Percentiles rank a stretch among this genome's conserved stretches.
phyloP scores from a whole-genome alignment of 2,797 vertebrate species.

The Myripristis murdjan region DNA sequence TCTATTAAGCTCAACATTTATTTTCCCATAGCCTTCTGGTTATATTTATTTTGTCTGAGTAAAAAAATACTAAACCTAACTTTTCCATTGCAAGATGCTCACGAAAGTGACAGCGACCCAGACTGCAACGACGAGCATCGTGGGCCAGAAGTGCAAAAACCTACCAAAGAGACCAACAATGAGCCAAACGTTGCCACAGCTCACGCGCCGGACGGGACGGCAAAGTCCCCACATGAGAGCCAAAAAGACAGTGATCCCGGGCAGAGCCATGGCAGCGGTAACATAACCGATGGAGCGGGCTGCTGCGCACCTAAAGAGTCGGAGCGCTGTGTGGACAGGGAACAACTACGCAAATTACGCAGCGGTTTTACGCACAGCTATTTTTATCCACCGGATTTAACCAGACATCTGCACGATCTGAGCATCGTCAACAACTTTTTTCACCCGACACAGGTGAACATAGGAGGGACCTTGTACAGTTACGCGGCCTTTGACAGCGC shows the following conservation, averaged over 20 bases:
- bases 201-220: constrained; percentile 47
- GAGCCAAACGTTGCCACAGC: constrained; percentile 51
- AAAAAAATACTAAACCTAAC: background rate
- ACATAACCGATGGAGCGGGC: constrained; percentile 75
- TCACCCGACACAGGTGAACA: constrained; percentile 85
- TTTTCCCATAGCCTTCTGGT: too few relatives aligned
- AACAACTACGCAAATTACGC: constrained; percentile 71
- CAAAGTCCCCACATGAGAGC: constrained; percentile 43
- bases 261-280: constrained; percentile 73
- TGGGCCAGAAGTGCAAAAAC: constrained; percentile 75
- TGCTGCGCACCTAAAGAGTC: constrained; percentile 56
- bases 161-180: constrained; percentile 66
- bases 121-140: constrained; percentile 78
- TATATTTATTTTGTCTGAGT: background rate
- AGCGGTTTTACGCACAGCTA: constrained; percentile 78
- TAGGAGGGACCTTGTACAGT: constrained; percentile 86
- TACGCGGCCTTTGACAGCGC: constrained; percentile 81
- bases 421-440: constrained; percentile 79
- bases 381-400: constrained; percentile 81
- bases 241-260: constrained; percentile 80
- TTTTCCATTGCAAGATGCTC: constrained; percentile 76
- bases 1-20: too few relatives aligned
- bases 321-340: constrained; percentile 81
- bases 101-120: constrained; percentile 87
- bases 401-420: constrained; percentile 80